A percentile compares a stretch with the other conserved stretches of the same genome.
Conservation (phyloP, 2,888 invertebrate genomes). For the Patella caerulea region DNA sequence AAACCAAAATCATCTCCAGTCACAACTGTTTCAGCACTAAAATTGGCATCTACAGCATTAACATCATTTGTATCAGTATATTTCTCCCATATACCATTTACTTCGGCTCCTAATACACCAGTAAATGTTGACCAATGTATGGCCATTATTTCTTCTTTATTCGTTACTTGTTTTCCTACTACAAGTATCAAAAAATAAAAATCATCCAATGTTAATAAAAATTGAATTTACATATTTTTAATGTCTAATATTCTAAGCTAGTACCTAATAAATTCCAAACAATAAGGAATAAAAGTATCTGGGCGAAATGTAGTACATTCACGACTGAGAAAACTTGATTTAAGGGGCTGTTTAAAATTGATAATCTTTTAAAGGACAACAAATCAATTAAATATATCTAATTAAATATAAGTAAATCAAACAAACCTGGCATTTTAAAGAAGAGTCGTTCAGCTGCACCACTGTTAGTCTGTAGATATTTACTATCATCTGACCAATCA, state of each 20-base stretch:
- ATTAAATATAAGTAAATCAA: background rate
- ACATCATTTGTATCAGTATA: slow-evolving; percentile 72
- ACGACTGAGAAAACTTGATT: no score
- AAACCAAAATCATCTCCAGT: slow-evolving; percentile 72
- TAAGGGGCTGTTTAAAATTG: no score
- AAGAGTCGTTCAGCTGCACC: slow-evolving; percentile 71
- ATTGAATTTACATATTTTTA: no score
- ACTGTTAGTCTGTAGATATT: slow-evolving; percentile 71
- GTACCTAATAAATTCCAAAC: no score
- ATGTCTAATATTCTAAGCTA: no score
- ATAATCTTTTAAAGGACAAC: no score
- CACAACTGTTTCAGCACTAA: slow-evolving; percentile 61
- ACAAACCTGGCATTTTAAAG: slow-evolving; percentile 69
- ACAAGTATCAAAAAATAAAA: slow-evolving; percentile 15
- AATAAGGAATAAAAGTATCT: no score
- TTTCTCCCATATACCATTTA: slow-evolving; percentile 72
- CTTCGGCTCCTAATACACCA: slow-evolving; percentile 70
- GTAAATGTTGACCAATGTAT: slow-evolving; percentile 70
- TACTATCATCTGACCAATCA: slow-evolving; percentile 72
- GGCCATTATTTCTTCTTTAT: slow-evolving; percentile 63
- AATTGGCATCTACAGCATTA: slow-evolving; percentile 69
- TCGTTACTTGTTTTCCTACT: slow-evolving; percentile 70
- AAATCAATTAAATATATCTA: no score
- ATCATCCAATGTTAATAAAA: background rate
- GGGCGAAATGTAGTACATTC: no score